phyloP scores from a whole-genome alignment of 2,113 vertebrate species.

The Bambusicola thoracicus region DNA sequence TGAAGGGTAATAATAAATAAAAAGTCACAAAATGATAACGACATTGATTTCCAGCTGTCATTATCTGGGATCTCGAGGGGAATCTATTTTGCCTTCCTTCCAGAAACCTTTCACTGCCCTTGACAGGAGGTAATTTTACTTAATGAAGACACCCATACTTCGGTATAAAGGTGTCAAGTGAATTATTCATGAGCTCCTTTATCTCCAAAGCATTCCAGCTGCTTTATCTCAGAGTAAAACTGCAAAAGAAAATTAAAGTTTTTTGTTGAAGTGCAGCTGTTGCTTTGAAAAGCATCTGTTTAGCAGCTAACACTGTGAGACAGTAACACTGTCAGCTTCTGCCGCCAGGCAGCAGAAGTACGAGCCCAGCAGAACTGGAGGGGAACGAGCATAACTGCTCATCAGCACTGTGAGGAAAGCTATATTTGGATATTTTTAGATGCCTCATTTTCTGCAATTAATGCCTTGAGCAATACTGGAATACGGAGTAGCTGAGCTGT shows the following conservation, averaged over 20 bases:
- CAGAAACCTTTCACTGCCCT: not conserved
- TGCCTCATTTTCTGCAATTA: slow-evolving; percentile 35
- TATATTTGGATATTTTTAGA: slow-evolving; percentile 38
- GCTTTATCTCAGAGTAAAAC: slow-evolving; percentile 19
- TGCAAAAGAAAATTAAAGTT: slow-evolving; percentile 32
- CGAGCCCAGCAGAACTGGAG: not conserved
- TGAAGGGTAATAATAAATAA: not conserved
- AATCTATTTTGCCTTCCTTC: not conserved
- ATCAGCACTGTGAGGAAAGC: slow-evolving; percentile 14
- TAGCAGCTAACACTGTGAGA: not conserved
- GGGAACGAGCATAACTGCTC: not conserved
- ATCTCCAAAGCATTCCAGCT: slow-evolving; percentile 27
- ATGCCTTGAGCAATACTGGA: not conserved
- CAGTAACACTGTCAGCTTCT: not conserved
- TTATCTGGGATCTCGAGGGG: not conserved
- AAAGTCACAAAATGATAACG: not conserved
- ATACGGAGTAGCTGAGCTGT: not conserved
- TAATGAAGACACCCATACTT: slow-evolving; percentile 38
- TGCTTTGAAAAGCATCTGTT: slow-evolving; percentile 57
- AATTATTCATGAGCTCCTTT: slow-evolving; percentile 58
- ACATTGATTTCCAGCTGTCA: not conserved
- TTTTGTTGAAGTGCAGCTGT: slow-evolving; percentile 59
- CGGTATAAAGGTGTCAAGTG: slow-evolving; percentile 31
- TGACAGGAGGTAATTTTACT: slow-evolving; percentile 20
- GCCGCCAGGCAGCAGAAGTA: not conserved